Evolutionary conservation across 2,113 vertebrate genomes (phyloP).

Genomic region (Gymnocephalus cernua): DNA sequence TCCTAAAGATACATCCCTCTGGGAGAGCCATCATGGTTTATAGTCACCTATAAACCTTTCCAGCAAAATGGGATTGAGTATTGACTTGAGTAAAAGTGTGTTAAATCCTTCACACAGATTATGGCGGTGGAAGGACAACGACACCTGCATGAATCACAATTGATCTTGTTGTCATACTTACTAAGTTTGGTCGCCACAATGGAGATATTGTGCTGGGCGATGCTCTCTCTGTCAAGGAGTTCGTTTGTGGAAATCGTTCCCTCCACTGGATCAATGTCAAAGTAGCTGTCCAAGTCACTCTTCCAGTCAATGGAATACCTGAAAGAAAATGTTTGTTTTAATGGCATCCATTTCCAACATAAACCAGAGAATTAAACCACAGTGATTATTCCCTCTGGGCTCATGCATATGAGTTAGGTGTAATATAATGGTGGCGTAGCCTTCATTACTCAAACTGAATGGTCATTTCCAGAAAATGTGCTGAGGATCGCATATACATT

Average conservation of each 20-base stretch:
- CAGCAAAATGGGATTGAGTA: slow-evolving; percentile 75
- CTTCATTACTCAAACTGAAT: slow-evolving; percentile 77
- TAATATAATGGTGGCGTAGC: slow-evolving; percentile 59
- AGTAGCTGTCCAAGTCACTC: slow-evolving; percentile 94
- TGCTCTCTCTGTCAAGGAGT: slow-evolving; percentile 93
- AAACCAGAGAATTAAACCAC: slow-evolving; percentile 46
- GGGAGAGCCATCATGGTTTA: slow-evolving; percentile 74
- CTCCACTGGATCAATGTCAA: slow-evolving; percentile 93
- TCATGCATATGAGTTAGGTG: slow-evolving; percentile 67
- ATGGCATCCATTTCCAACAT: slow-evolving; percentile 45
- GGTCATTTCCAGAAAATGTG: slow-evolving; percentile 78
- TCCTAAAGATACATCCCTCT: slow-evolving; percentile 64
- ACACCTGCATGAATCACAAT: slow-evolving; percentile 51
- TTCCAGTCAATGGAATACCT: slow-evolving; percentile 98
- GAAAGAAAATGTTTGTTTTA: slow-evolving; percentile 63
- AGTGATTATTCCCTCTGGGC: slow-evolving; percentile 34
- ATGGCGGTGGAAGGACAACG: slow-evolving; percentile 49
- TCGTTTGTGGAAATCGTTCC: slow-evolving; percentile 96
- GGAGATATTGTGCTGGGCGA: slow-evolving; percentile 94
- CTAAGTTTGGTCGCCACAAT: slow-evolving; percentile 97
- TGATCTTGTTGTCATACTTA: slow-evolving; percentile 87
- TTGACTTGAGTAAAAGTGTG: slow-evolving; percentile 72
- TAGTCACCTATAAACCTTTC: slow-evolving; percentile 75
- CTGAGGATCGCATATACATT: slow-evolving; percentile 70
- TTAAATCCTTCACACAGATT: slow-evolving; percentile 77